Percentiles rank a stretch among this genome's conserved stretches.
Evolutionary conservation across 2,888 invertebrate genomes (phyloP).

Genomic region (Phortica okadai): DNA sequence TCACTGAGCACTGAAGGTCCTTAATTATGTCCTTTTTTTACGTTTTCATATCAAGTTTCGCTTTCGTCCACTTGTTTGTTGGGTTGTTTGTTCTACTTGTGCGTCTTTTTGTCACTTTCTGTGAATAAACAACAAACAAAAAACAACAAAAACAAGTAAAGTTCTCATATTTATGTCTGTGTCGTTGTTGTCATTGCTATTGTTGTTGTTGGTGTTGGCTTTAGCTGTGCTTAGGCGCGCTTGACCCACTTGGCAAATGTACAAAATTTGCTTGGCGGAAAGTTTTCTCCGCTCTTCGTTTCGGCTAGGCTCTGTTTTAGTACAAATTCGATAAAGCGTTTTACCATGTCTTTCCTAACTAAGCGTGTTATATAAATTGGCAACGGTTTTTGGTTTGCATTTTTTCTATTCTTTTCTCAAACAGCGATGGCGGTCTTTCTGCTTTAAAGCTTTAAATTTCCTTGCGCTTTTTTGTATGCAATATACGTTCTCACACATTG

Average conservation of each 20-base stretch:
- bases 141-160: background rate
- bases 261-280: slow-evolving; percentile 34
- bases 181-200: slow-evolving; percentile 15
- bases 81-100: slow-evolving; percentile 29
- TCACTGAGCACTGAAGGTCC: slow-evolving; percentile 58
- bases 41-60: slow-evolving; percentile 20
- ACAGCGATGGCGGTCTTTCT: background rate
- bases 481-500: too few relatives aligned
- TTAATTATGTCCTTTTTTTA: slow-evolving; percentile 54
- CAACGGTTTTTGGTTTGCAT: background rate
- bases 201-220: slow-evolving; percentile 20
- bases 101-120: slow-evolving; percentile 18
- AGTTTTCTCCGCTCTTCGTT: slow-evolving; percentile 43
- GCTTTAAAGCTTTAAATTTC: background rate
- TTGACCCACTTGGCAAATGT: slow-evolving; percentile 62
- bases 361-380: slow-evolving; percentile 18
- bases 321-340: slow-evolving; percentile 27
- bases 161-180: background rate
- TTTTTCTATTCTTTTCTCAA: background rate
- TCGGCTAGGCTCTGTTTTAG: slow-evolving; percentile 34
- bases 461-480: too few relatives aligned
- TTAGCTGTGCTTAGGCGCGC: slow-evolving; percentile 14
- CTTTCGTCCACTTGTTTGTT: slow-evolving; percentile 25
- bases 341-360: background rate
- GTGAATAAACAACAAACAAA: background rate